A percentile compares a stretch with the other conserved stretches of the same genome.
phyloP scores from a whole-genome alignment of 2,888 invertebrate species.

The Digitonthophagus gazella region DNA sequence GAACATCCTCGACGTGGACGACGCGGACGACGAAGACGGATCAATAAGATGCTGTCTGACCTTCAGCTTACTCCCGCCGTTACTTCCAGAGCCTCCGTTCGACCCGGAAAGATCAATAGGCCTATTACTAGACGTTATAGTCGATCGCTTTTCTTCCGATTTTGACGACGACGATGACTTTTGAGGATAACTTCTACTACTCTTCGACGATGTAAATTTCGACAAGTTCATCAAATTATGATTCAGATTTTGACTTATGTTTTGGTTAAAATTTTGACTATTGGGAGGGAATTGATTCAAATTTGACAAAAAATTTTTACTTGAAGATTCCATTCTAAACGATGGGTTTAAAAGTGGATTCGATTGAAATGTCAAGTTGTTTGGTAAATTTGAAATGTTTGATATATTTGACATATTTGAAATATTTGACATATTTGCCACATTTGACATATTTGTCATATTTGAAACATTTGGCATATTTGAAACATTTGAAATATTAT shows the following conservation, averaged over 20 bases:
- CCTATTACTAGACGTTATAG: too few relatives aligned
- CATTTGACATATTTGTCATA: too few relatives aligned
- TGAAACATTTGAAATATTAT: too few relatives aligned
- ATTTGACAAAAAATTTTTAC: too few relatives aligned
- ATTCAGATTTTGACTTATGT: too few relatives aligned
- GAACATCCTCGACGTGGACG: slow-evolving; percentile 43
- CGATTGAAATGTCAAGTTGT: background rate
- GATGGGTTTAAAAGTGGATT: slow-evolving; percentile 1
- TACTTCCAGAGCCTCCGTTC: slow-evolving; percentile 32
- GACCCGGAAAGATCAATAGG: slow-evolving; percentile 51
- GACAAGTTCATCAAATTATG: too few relatives aligned
- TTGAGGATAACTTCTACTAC: background rate
- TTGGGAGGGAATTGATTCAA: too few relatives aligned
- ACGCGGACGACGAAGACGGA: slow-evolving; percentile 45
- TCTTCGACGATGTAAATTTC: too few relatives aligned
- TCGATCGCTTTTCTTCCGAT: slow-evolving; percentile 45
- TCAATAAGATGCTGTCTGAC: slow-evolving; percentile 53
- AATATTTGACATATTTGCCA: too few relatives aligned
- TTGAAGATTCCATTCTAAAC: background rate
- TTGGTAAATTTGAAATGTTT: background rate
- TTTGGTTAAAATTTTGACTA: too few relatives aligned
- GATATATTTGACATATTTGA: too few relatives aligned
- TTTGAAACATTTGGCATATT: too few relatives aligned
- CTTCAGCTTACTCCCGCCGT: slow-evolving; percentile 48
- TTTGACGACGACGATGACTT: slow-evolving; percentile 5